Percentiles rank a stretch among this genome's conserved stretches.
phyloP scores from a whole-genome alignment of 2,888 invertebrate genomes.

The Cerastis leucographa region DNA sequence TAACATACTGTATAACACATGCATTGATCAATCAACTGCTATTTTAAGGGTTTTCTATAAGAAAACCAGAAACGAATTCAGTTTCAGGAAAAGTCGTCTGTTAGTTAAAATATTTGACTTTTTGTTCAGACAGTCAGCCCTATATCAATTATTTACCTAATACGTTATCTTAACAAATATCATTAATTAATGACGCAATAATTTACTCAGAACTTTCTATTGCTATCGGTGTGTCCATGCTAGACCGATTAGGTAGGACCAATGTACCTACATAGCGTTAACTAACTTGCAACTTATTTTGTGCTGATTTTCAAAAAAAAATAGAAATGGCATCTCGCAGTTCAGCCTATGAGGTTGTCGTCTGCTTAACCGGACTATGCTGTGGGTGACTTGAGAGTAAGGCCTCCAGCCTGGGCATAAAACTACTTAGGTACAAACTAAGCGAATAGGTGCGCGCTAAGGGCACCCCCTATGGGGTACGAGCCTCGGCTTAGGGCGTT shows the following conservation, averaged over 20 bases:
- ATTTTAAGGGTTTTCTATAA: not conserved
- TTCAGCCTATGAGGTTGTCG: too few species aligned
- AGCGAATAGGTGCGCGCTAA: too few species aligned
- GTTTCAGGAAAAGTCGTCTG: not conserved
- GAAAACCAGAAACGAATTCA: not conserved
- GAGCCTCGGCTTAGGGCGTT: too few species aligned
- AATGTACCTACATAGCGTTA: not conserved
- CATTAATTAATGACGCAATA: not conserved
- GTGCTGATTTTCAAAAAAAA: not conserved
- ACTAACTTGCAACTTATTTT: not conserved
- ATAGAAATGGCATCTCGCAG: too few species aligned
- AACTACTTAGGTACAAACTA: too few species aligned
- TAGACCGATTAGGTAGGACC: not conserved
- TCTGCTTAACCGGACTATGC: too few species aligned
- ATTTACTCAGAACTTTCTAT: not conserved
- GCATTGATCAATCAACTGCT: not conserved
- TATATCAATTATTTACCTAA: not conserved
- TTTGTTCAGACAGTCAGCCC: not conserved
- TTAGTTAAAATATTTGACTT: not conserved
- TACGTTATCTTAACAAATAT: constrained; percentile 9
- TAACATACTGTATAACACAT: too few species aligned
- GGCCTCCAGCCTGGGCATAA: too few species aligned
- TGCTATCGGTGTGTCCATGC: not conserved
- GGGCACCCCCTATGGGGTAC: too few species aligned
- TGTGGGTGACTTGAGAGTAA: too few species aligned